Conservation (phyloP, 2,797 vertebrate genomes). For the Microctenopoma steveboyesi region DNA sequence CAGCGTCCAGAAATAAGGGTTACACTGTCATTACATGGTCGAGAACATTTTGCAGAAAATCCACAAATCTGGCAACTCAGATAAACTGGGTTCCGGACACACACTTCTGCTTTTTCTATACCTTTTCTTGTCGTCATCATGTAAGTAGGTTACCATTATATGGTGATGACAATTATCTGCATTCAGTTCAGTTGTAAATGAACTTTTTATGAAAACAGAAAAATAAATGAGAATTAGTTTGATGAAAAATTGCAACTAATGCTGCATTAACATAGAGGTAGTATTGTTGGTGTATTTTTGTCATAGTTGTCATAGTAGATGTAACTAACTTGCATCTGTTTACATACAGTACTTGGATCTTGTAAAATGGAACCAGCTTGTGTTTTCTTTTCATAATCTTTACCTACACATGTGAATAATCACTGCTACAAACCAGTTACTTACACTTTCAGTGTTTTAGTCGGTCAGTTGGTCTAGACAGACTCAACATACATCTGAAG, state of each 20-base stretch:
- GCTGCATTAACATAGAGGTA: slow-evolving; percentile 27
- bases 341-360: background rate
- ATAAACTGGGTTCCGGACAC: no score
- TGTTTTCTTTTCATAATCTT: background rate
- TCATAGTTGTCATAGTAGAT: background rate
- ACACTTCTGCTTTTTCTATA: no score
- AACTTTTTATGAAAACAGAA: no score
- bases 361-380: slow-evolving; percentile 10
- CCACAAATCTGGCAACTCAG: no score
- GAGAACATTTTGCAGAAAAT: no score
- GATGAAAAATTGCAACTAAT: slow-evolving; percentile 10
- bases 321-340: background rate
- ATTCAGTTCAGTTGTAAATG: no score
- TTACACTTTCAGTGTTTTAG: background rate
- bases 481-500: slow-evolving; percentile 11
- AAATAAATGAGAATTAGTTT: background rate
- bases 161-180: no score
- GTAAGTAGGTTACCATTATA: no score
- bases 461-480: background rate
- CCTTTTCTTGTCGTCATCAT: no score
- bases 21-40: no score
- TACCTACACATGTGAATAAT: slow-evolving; percentile 1
- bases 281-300: slow-evolving; percentile 5
- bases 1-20: no score
- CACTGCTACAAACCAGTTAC: slow-evolving; percentile 8